These are phyloP conservation scores for Eurystomus gularis DNA, from an alignment of 2,113 vertebrate genomes.

Conservation along the genomic window DNA sequence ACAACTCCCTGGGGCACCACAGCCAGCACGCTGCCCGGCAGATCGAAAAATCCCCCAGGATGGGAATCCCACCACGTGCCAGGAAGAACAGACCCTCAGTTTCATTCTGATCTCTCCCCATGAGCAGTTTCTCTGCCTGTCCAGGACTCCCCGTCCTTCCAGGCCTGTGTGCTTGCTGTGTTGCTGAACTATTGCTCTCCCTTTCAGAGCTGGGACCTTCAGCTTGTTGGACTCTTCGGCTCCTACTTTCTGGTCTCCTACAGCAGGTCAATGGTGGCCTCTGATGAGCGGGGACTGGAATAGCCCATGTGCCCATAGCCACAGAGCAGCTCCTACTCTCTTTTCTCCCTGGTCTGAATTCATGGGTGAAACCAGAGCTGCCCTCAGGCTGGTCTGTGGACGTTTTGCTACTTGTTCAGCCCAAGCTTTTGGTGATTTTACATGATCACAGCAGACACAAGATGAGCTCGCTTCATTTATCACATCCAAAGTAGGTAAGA, in stretches of 20 bases:
- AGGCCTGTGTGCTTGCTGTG: accelerated
- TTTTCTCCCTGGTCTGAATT: not conserved
- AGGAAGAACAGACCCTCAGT: not conserved
- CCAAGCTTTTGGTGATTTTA: not conserved
- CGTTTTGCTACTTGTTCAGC: not conserved
- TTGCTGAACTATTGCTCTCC: not conserved
- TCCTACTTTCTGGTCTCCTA: not conserved
- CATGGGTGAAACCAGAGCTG: not conserved
- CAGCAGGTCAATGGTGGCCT: not conserved
- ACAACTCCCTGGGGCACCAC: not conserved
- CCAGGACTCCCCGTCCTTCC: not conserved
- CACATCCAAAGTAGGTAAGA: slow-evolving; percentile 4
- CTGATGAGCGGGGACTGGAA: not conserved
- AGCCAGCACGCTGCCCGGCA: not conserved
- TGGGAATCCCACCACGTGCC: not conserved
- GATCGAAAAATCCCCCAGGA: not conserved
- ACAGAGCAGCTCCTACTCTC: not conserved
- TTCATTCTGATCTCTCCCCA: not conserved
- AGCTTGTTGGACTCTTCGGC: not conserved
- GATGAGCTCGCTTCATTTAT: slow-evolving; percentile 34
- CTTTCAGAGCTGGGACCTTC: not conserved
- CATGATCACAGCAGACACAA: not conserved
- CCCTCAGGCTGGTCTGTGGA: not conserved
- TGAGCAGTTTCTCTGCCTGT: not conserved
- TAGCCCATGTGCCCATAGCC: accelerated